Evolutionary conservation across 2,113 vertebrate species (phyloP).

Genomic region (Nettapus auritus): DNA sequence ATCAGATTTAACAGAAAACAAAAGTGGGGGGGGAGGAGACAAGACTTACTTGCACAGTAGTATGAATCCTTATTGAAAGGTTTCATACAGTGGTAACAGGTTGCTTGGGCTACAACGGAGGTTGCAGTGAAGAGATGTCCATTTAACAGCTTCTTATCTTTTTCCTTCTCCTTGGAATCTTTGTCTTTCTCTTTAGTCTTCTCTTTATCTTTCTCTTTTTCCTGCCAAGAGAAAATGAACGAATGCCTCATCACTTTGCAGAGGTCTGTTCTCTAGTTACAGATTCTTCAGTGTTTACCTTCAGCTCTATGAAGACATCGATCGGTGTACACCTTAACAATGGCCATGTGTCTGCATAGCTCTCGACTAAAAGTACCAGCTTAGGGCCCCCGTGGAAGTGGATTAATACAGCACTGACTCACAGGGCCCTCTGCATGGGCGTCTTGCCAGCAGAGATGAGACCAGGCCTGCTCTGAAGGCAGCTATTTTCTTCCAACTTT

Average conservation of each 20-base stretch:
- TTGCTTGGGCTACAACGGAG: conserved; percentile 71
- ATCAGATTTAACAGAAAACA: background rate
- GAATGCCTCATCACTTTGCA: background rate
- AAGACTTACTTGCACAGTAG: conserved; percentile 86
- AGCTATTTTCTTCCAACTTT: background rate
- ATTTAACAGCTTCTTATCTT: conserved; percentile 87
- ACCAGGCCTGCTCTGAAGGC: background rate
- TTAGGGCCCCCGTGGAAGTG: background rate
- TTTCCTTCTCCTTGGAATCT: conserved; percentile 88
- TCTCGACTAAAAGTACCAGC: background rate
- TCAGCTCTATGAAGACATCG: background rate
- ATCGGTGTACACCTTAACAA: background rate
- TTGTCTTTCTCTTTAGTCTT: conserved; percentile 88
- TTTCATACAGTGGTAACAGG: conserved; percentile 88
- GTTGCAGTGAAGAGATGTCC: conserved; percentile 87
- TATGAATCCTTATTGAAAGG: conserved; percentile 87
- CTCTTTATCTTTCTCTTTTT: conserved; percentile 90
- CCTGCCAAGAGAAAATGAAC: conserved; percentile 54
- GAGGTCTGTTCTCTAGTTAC: background rate
- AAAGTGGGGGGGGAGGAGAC: background rate
- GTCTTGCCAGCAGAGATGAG: background rate
- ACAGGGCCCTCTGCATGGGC: background rate
- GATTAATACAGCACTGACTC: background rate
- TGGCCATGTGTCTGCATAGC: background rate
- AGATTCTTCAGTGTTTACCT: background rate